These are phyloP conservation scores for Eumeta japonica DNA, from an alignment of 1,140 invertebrate species.

Conservation along the genomic window DNA sequence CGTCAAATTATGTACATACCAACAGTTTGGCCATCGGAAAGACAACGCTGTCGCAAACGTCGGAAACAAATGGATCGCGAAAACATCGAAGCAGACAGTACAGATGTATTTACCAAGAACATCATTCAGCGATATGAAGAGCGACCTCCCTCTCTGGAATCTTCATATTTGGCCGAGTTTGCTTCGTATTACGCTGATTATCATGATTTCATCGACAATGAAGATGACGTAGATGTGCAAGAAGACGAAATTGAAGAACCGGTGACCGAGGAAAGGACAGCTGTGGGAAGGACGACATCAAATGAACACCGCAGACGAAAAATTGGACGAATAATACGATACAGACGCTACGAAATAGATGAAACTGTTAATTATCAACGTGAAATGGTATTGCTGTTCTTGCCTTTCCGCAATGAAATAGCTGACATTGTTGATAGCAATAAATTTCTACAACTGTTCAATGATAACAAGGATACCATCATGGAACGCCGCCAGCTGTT, in stretches of 20 bases:
- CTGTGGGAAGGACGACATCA: too few species aligned
- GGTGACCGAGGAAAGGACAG: conserved; percentile 15
- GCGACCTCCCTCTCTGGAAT: conserved; percentile 23
- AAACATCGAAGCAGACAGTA: conserved; percentile 21
- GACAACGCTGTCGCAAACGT: conserved; percentile 29
- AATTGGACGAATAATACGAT: conserved; percentile 27
- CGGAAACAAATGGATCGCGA: conserved; percentile 24
- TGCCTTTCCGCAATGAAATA: conserved; percentile 28
- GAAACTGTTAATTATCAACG: conserved; percentile 33
- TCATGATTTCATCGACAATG: conserved; percentile 26
- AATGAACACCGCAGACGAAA: conserved; percentile 22
- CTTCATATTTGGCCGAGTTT: conserved; percentile 32
- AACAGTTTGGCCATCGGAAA: conserved; percentile 32
- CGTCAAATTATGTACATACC: conserved; percentile 30
- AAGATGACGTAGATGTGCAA: conserved; percentile 25
- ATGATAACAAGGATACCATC: conserved; percentile 27
- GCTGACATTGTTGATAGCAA: conserved; percentile 27
- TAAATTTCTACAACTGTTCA: conserved; percentile 27
- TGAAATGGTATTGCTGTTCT: conserved; percentile 31
- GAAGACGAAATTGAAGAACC: conserved; percentile 24
- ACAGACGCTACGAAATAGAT: conserved; percentile 26
- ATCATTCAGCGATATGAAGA: conserved; percentile 29
- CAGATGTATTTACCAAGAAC: conserved; percentile 27
- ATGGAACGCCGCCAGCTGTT: conserved; percentile 23
- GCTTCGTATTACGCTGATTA: conserved; percentile 27